Conservation (phyloP, 2,797 vertebrate species). For the Hemitrygon akajei region DNA sequence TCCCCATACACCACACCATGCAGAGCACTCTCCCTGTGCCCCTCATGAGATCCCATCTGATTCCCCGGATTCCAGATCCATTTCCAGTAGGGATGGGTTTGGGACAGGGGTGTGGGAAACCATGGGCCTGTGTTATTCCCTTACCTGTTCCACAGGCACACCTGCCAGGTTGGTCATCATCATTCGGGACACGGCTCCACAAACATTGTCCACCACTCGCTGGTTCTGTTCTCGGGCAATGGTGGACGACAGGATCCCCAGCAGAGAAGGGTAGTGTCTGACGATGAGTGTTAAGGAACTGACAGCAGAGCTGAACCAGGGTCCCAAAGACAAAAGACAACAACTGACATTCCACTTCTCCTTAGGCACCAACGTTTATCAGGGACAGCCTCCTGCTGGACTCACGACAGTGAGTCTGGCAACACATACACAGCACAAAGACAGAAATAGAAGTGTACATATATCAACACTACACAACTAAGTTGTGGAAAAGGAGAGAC, state of each 20-base stretch:
- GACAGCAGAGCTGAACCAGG: not conserved
- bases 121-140: not conserved
- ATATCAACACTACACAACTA: too few species aligned
- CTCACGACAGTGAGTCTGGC: not conserved
- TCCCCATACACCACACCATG: too few species aligned
- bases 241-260: constrained; percentile 72
- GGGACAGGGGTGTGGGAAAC: not conserved
- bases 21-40: too few species aligned
- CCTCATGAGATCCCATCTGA: too few species aligned
- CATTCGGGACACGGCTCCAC: constrained; percentile 79
- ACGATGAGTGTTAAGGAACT: not conserved
- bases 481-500: too few species aligned
- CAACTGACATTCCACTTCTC: too few species aligned
- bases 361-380: not conserved
- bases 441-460: not conserved
- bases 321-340: too few species aligned
- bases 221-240: constrained; percentile 65
- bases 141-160: constrained; percentile 75
- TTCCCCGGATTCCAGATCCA: too few species aligned
- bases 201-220: constrained; percentile 78
- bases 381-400: not conserved
- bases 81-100: too few species aligned
- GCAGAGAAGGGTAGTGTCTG: constrained; percentile 65
- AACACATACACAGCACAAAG: not conserved
- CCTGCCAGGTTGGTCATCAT: constrained; percentile 62